Conservation (phyloP, 2,113 vertebrate genomes). For the Tapirus terrestris region DNA sequence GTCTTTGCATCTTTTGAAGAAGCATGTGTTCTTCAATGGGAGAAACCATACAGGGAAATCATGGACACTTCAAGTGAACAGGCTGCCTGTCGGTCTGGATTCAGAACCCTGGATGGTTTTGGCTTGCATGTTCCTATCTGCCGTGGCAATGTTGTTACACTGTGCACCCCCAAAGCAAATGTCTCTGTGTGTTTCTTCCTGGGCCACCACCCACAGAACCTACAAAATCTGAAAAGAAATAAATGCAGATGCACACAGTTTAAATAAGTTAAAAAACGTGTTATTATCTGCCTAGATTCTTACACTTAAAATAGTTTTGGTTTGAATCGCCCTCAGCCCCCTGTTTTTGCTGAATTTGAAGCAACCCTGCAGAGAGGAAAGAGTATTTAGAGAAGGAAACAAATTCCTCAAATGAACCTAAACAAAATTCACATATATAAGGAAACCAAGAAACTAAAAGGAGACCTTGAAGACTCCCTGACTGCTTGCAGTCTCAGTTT, state of each 20-base stretch:
- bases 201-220: conserved; percentile 73
- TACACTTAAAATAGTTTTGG: conserved; percentile 70
- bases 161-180: conserved; percentile 70
- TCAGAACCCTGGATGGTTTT: conserved; percentile 33
- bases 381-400: conserved; percentile 56
- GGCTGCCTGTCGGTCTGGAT: conserved; percentile 46
- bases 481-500: neutral
- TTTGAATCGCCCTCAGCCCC: conserved; percentile 54
- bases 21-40: conserved; percentile 47
- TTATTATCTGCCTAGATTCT: conserved; percentile 68
- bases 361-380: conserved; percentile 40
- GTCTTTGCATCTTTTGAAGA: conserved; percentile 69
- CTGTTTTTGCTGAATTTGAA: conserved; percentile 52
- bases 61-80: neutral
- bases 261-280: conserved; percentile 74
- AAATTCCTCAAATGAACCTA: conserved; percentile 43
- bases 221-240: conserved; percentile 77
- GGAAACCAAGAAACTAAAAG: neutral
- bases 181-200: conserved; percentile 54
- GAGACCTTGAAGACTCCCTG: neutral
- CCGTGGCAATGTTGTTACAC: conserved; percentile 52
- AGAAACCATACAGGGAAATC: conserved; percentile 64
- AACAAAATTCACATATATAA: conserved; percentile 31
- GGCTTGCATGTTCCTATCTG: conserved; percentile 74
- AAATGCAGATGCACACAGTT: conserved; percentile 76